phyloP scores from a whole-genome alignment of 2,797 vertebrate genomes.

The Myotis daubentonii region DNA sequence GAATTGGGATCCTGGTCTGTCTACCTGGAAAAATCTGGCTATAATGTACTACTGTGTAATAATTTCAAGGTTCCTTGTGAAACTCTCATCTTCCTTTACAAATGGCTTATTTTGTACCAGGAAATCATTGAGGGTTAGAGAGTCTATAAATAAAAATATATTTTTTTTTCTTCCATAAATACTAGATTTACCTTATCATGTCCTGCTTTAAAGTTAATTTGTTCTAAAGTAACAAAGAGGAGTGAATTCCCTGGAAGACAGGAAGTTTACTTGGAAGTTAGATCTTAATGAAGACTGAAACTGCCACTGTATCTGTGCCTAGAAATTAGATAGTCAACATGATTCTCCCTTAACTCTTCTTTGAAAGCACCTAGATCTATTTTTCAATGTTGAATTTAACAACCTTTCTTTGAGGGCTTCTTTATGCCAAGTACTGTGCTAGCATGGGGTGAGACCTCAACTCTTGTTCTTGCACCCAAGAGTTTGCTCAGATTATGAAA shows the following conservation, averaged over 20 bases:
- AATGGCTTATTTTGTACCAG: not conserved
- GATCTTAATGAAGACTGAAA: not conserved
- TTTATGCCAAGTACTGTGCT: not conserved
- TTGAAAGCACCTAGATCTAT: not conserved
- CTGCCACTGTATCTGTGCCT: not conserved
- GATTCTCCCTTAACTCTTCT: not conserved
- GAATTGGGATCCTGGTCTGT: not conserved
- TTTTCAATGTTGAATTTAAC: not conserved
- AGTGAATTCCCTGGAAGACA: not conserved
- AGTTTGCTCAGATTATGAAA: not conserved
- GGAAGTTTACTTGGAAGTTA: not conserved
- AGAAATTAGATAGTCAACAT: not conserved
- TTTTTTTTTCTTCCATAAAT: not conserved
- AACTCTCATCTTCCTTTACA: not conserved
- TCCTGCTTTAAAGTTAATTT: constrained; percentile 14
- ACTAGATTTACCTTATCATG: not conserved
- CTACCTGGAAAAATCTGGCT: not conserved
- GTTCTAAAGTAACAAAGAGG: not conserved
- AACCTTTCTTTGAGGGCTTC: not conserved
- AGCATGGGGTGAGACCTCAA: not conserved
- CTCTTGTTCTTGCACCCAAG: not conserved
- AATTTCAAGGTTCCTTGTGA: not conserved
- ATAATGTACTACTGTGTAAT: not conserved
- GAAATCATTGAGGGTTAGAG: not conserved
- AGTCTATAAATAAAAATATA: not conserved